Conservation (phyloP, 2,113 vertebrate species). For the Vulpes ferrilata region DNA sequence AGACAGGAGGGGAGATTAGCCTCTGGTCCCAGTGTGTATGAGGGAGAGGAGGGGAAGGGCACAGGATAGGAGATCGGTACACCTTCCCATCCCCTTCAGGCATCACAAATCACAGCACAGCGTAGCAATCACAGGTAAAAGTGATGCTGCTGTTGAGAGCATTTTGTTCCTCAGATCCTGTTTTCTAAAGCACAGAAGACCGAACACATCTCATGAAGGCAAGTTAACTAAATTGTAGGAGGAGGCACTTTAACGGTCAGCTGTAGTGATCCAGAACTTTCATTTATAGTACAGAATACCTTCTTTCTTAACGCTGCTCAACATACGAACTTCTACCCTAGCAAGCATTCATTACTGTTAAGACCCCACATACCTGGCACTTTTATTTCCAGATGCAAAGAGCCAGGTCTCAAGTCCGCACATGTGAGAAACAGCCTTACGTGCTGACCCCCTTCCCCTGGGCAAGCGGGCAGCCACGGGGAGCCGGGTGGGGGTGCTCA, state of each 20-base stretch:
- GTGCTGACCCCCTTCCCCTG: not conserved
- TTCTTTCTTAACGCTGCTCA: not conserved
- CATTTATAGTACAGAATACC: not conserved
- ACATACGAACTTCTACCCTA: not conserved
- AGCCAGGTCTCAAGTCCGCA: not conserved
- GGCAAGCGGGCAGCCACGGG: fast-evolving
- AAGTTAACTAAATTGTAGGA: not conserved
- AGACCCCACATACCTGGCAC: too few species aligned
- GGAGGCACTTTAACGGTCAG: not conserved
- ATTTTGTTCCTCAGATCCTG: not conserved
- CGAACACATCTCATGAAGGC: not conserved
- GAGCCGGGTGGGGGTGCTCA: not conserved
- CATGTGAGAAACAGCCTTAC: not conserved
- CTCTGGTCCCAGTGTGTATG: not conserved
- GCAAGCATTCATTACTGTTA: not conserved
- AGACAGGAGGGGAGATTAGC: too few species aligned
- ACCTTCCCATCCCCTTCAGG: fast-evolving
- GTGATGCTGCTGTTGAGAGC: fast-evolving
- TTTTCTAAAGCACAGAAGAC: not conserved
- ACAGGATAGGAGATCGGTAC: not conserved
- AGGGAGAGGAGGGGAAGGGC: not conserved
- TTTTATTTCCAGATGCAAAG: slow-evolving; percentile 17
- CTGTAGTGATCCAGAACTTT: not conserved
- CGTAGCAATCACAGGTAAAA: fast-evolving
- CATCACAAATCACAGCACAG: too few species aligned